A percentile compares a stretch with the other conserved stretches of the same genome.
These are phyloP conservation scores for Carlito syrichta DNA, from an alignment of 2,113 vertebrate species.

Conservation along the genomic window DNA sequence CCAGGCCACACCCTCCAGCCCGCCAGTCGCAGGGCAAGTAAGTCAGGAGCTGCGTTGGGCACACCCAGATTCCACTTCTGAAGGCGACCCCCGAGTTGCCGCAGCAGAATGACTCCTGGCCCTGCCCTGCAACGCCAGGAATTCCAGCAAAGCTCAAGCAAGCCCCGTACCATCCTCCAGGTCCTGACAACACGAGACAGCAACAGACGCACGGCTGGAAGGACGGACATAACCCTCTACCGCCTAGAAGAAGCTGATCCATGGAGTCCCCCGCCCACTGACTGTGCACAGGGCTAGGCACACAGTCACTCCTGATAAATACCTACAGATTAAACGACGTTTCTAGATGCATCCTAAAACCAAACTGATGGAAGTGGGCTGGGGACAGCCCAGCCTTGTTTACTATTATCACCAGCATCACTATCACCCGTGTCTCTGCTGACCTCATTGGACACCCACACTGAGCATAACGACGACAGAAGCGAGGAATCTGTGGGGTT, in stretches of 20 bases:
- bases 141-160: neutral
- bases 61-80: slow-evolving; percentile 43
- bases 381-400: neutral
- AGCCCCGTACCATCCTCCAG: neutral
- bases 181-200: neutral
- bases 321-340: neutral
- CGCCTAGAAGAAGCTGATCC: neutral
- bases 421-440: neutral
- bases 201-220: neutral
- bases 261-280: neutral
- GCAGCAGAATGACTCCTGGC: neutral
- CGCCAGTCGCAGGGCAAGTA: neutral
- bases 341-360: neutral
- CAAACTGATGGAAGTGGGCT: neutral
- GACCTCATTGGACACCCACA: neutral
- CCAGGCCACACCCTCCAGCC: neutral
- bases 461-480: neutral
- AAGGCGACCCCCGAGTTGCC: slow-evolving; percentile 30
- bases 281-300: neutral
- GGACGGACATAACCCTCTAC: neutral
- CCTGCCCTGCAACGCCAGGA: neutral
- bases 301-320: neutral
- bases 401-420: neutral
- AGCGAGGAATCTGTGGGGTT: neutral
- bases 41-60: neutral